Base-by-base conservation (phyloP, 2,797 vertebrate genomes). In the Antrozous pallidus region DNA sequence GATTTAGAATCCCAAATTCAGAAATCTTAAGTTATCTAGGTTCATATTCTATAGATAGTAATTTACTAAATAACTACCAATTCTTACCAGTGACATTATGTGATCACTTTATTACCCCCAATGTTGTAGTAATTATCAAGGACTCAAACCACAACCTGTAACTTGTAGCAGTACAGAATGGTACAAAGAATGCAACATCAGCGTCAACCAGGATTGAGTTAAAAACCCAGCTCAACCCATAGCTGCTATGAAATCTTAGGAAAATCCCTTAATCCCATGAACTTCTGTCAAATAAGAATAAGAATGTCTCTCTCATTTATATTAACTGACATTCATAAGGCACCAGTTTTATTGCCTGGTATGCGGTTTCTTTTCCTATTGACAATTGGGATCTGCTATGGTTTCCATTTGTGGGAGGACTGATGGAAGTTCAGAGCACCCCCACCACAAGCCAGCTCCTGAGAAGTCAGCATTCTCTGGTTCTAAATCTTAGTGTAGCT, bases 61-160 rank as follows among this genome's bases (percentile, higher is more conserved):
- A 92, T 82, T 93, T 33, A 88, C 42, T 36, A 96, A 83, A 74
- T 90, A 83, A 88, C 16, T 88, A 20, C 38, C 28, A 47, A 9
- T 77, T 84, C 67, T 77, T 85, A 63, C 49, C 58, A 42, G 26
- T 33, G 65, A 75, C 11, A 38, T 84, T 49, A 71, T 12, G 26
- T 28, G 58, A 69, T 89, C 61, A 61, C 40, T 38, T 82, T 79
- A 45, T 54, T 49, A 65, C 11, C 40, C 71, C 28, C 70, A 28
- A 71, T 65, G 42, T 26, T 58, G 42, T 94, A 73, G 75, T 31
- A 77, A 42, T 85, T 81, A 31, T 40, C 77, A 26, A 54, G 33
- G 17, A 71, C 8, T 90, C 70, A 71, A 51, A 92, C 38, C 33
- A 40, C n/a, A 4, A 91, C 38, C 31, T 61, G 6, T 54, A 75